Evolutionary conservation across 92 coral and sea anemone genomes (phyloP).

Genomic region (Parazoanthus darwini): DNA sequence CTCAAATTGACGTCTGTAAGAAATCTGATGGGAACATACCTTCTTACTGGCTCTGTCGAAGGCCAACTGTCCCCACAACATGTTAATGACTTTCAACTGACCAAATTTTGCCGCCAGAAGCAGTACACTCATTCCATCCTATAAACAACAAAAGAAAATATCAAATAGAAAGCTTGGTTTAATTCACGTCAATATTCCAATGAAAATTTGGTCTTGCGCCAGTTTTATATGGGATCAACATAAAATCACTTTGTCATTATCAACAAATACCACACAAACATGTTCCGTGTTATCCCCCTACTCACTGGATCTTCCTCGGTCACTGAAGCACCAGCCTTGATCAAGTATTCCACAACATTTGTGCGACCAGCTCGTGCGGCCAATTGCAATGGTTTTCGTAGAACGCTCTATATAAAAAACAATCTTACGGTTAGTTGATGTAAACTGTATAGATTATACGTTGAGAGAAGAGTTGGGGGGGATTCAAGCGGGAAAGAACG

Average conservation of each 20-base stretch:
- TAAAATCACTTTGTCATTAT: not conserved
- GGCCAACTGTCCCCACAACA: constrained; percentile 85
- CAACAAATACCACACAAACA: not conserved
- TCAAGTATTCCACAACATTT: constrained; percentile 81
- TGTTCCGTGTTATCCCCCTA: not conserved
- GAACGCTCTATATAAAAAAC: constrained; percentile 59
- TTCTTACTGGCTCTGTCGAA: constrained; percentile 74
- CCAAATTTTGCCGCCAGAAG: constrained; percentile 88
- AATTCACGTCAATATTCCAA: too few species aligned
- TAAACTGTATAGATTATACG: too few species aligned
- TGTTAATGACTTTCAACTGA: constrained; percentile 80
- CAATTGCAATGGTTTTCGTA: constrained; percentile 72
- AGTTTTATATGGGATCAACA: not conserved
- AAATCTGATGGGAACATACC: constrained; percentile 28
- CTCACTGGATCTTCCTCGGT: constrained; percentile 88
- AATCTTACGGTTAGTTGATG: too few species aligned
- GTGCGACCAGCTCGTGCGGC: constrained; percentile 93
- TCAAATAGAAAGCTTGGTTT: not conserved
- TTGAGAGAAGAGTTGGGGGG: too few species aligned
- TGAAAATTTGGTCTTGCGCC: too few species aligned
- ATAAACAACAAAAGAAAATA: not conserved
- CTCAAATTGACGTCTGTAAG: not conserved
- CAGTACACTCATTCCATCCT: constrained; percentile 92
- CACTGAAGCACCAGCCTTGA: constrained; percentile 83
- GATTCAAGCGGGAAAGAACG: too few species aligned